Evolutionary conservation across 2,797 vertebrate species (phyloP).

Genomic region (Falco peregrinus): DNA sequence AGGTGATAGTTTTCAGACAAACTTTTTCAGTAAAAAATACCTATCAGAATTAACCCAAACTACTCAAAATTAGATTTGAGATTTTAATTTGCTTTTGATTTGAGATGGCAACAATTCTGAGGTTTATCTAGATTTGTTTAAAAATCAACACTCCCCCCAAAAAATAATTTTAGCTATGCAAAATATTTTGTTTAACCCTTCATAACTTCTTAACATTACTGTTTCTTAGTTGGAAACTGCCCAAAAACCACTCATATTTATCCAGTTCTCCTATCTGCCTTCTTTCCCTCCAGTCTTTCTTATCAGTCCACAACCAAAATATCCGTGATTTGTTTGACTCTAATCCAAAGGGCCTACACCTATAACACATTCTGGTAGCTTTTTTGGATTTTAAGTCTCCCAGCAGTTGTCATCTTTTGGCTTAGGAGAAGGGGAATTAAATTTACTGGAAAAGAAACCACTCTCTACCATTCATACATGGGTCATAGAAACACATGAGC

Average conservation of each 20-base stretch:
- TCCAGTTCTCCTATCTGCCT: background rate
- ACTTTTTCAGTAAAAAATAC: background rate
- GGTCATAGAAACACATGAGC: rapidly evolving
- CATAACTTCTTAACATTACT: background rate
- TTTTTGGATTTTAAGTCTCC: background rate
- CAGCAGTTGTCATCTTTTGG: background rate
- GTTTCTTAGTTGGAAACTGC: background rate
- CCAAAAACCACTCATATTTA: rapidly evolving
- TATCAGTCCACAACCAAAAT: background rate
- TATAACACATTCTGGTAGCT: background rate
- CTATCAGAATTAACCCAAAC: background rate
- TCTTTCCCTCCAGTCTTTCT: background rate
- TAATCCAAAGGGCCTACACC: background rate
- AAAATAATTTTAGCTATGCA: background rate
- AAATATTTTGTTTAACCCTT: background rate
- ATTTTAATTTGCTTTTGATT: background rate
- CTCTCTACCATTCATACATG: rapidly evolving
- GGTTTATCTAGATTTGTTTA: background rate
- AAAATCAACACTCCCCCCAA: background rate
- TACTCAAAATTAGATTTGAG: background rate
- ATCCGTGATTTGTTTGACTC: background rate
- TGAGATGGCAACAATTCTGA: background rate
- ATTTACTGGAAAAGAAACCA: background rate
- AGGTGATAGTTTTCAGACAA: slow-evolving; percentile 8
- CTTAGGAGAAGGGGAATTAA: background rate